Evolutionary conservation across 2,888 invertebrate species (phyloP), one percentile per base, ranked within the genome.

Genomic region (Drosophila merina): DNA sequence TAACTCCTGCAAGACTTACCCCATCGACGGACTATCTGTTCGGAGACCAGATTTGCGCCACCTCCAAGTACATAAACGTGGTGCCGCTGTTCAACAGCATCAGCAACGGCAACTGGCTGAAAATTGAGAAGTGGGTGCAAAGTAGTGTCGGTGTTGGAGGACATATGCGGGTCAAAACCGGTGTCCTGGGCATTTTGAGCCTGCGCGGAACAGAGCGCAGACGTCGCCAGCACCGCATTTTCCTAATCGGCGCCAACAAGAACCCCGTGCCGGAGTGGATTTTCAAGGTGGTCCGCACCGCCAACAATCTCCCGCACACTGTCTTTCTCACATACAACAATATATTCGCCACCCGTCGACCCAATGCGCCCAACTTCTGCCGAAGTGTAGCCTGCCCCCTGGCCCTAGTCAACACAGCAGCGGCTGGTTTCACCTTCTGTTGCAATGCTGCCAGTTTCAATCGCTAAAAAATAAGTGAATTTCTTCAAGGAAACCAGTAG

Each of bases 61-160:
- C 93, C 1, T 93, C 92, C 83, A 92, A 92, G 70, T 93, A 92
- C 69, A 82, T 92, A 0, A 93, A 93, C 74, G 91, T 89, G 0
- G 92, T 92, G 1, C 93, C 93, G 0, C 93, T 93, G 67, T 93
- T 93, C 92, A 90, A 92, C 73, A 90, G 88, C 1, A 93, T 94
- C 74, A 94, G 94, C 75, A 92, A 89, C 0, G 91, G 92, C 3
- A 93, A 94, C 76, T 94, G 94, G 94, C 88, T 91, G 48, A 62
- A 74, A 1, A 82, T 93, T 25, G 94, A 94, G 83, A 59, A 56
- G 0, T 89, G 89, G 70, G 89, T 92, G 5, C 70, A 63, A 9
- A 50, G 25, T 2, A 52, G 47, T 7, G 63, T 71, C 3, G 30
- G 36, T 0, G 57, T 48, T 0, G 57, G 40, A 0, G 20, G 36